phyloP scores from a whole-genome alignment of 2,888 invertebrate species.

The Apamea anceps region DNA sequence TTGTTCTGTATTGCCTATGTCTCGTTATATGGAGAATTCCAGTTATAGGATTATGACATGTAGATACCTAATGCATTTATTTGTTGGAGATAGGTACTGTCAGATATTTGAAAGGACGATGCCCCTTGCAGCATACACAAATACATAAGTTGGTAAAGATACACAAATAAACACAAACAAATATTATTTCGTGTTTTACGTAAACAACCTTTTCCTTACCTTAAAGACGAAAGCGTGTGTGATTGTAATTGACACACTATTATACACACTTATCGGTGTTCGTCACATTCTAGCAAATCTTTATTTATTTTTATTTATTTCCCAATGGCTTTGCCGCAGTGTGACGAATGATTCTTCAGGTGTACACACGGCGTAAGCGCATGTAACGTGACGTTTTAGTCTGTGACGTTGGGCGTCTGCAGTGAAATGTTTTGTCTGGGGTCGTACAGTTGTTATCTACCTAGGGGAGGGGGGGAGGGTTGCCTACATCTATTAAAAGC shows the following conservation, averaged over 20 bases:
- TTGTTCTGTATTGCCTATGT: background rate
- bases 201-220: constrained; percentile 42
- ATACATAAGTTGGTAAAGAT: too few species aligned
- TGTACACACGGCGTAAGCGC: constrained; percentile 14
- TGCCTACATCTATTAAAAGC: background rate
- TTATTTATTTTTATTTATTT: too few species aligned
- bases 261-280: constrained; percentile 51
- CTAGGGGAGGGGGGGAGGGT: background rate
- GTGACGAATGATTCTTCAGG: constrained; percentile 36
- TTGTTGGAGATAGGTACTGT: background rate
- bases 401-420: constrained; percentile 37
- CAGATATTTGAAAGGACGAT: background rate
- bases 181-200: constrained; percentile 11
- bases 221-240: constrained; percentile 59
- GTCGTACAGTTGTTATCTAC: background rate
- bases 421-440: background rate
- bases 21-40: background rate
- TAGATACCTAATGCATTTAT: background rate
- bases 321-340: constrained; percentile 11
- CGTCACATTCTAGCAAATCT: constrained; percentile 38
- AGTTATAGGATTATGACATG: background rate
- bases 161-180: background rate
- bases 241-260: constrained; percentile 52
- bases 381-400: constrained; percentile 10
- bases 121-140: background rate